Conservation (phyloP, 1,140 invertebrate genomes). For the Cataglyphis hispanica region DNA sequence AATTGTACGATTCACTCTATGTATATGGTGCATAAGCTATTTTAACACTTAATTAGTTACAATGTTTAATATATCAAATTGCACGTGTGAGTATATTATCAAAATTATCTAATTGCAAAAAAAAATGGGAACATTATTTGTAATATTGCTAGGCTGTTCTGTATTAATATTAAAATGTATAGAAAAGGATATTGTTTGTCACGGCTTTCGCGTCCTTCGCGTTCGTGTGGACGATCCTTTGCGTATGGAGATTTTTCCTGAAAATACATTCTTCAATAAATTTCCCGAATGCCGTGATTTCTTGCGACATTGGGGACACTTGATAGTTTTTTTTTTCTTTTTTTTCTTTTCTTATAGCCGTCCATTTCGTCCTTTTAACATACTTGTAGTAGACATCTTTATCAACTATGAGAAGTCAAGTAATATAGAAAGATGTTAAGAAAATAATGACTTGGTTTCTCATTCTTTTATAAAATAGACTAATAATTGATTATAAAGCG, state of each 20-base stretch:
- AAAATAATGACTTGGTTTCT: slow-evolving; percentile 58
- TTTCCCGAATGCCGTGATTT: slow-evolving; percentile 55
- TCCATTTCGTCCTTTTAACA: slow-evolving; percentile 82
- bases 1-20: slow-evolving; percentile 12
- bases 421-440: slow-evolving; percentile 73
- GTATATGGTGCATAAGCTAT: neutral
- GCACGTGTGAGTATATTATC: neutral
- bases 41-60: slow-evolving; percentile 35
- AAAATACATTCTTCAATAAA: slow-evolving; percentile 81
- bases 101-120: neutral
- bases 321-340: slow-evolving; percentile 68
- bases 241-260: slow-evolving; percentile 91
- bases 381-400: slow-evolving; percentile 80
- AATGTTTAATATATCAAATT: neutral
- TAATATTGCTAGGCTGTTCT: no score
- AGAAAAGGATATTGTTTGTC: slow-evolving; percentile 94
- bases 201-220: slow-evolving; percentile 89
- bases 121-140: neutral
- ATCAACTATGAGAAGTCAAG: slow-evolving; percentile 77
- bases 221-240: slow-evolving; percentile 89
- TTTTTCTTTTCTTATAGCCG: slow-evolving; percentile 78
- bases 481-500: neutral
- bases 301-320: slow-evolving; percentile 70
- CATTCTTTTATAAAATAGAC: slow-evolving; percentile 43
- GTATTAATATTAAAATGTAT: slow-evolving; percentile 1